These are phyloP conservation scores for Euproctis similis DNA, from an alignment of 2,888 invertebrate species.

Conservation along the genomic window DNA sequence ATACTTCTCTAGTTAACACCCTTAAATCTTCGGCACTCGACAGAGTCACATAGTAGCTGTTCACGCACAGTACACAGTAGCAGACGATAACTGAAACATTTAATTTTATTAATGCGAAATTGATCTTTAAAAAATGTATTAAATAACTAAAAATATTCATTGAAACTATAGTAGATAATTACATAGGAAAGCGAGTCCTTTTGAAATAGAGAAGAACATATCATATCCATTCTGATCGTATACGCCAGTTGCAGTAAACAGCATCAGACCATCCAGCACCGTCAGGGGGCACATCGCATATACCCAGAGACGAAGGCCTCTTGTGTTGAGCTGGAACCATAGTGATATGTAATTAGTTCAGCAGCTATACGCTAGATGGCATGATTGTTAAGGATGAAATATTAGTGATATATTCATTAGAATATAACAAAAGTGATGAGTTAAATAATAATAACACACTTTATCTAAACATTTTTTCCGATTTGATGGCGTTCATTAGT, in stretches of 20 bases:
- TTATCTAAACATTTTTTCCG: too few species aligned
- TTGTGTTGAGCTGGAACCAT: conserved; percentile 30
- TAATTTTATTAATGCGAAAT: too few species aligned
- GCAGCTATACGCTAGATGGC: too few species aligned
- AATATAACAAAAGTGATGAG: too few species aligned
- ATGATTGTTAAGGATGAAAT: too few species aligned
- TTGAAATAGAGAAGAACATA: conserved; percentile 56
- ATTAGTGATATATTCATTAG: too few species aligned
- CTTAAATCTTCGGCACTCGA: conserved; percentile 48
- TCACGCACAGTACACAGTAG: conserved; percentile 58
- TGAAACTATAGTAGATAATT: conserved; percentile 19
- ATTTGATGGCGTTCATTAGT: too few species aligned
- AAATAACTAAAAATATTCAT: too few species aligned
- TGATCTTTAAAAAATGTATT: too few species aligned
- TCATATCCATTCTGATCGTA: conserved; percentile 50
- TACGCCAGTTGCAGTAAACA: conserved; percentile 30
- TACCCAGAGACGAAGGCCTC: conserved; percentile 47
- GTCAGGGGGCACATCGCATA: conserved; percentile 38
- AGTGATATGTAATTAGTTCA: too few species aligned
- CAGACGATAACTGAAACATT: conserved; percentile 37
- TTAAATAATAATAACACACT: too few species aligned
- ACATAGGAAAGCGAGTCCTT: conserved; percentile 54
- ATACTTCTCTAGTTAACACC: too few species aligned
- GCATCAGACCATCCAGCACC: conserved; percentile 26
- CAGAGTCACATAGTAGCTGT: conserved; percentile 62